Evolutionary conservation across 2,888 invertebrate genomes (phyloP).

Genomic region (Scotopteryx bipunctaria): DNA sequence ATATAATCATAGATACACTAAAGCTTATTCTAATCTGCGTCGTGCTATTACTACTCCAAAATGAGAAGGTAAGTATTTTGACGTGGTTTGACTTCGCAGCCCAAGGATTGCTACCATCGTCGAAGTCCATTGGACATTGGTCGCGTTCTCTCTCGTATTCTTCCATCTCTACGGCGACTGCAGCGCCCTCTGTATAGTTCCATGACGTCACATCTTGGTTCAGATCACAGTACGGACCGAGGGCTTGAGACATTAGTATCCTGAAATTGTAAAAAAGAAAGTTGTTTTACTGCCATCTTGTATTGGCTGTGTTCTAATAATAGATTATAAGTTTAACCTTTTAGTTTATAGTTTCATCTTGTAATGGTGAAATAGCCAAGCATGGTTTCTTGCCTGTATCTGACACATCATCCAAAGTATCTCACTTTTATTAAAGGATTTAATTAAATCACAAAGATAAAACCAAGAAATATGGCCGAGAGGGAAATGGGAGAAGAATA

Average conservation of each 20-base stretch:
- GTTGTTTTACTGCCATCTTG: neutral
- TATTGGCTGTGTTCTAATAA: neutral
- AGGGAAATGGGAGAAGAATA: too few relatives aligned
- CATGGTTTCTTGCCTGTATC: too few relatives aligned
- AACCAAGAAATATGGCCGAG: too few relatives aligned
- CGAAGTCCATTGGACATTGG: constrained; percentile 98
- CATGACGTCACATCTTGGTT: constrained; percentile 95
- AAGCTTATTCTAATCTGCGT: constrained; percentile 43
- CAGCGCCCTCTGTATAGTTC: constrained; percentile 95
- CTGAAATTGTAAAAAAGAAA: constrained; percentile 55
- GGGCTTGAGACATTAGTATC: constrained; percentile 89
- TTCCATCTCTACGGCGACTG: constrained; percentile 94
- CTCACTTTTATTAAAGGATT: too few relatives aligned
- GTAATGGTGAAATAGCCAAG: too few relatives aligned
- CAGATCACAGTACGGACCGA: constrained; percentile 95
- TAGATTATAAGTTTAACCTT: too few relatives aligned
- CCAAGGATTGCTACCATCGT: constrained; percentile 96
- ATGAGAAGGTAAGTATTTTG: constrained; percentile 85
- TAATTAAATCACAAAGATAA: too few relatives aligned
- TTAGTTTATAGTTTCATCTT: too few relatives aligned
- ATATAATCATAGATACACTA: constrained; percentile 42
- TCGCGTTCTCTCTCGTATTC: constrained; percentile 97
- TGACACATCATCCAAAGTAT: too few relatives aligned
- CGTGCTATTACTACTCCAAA: constrained; percentile 62
- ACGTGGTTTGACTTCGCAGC: constrained; percentile 87